A percentile compares a stretch with the other conserved stretches of the same genome.
phyloP scores from a whole-genome alignment of 2,888 invertebrate species.

The Torymus aiolomorphi region DNA sequence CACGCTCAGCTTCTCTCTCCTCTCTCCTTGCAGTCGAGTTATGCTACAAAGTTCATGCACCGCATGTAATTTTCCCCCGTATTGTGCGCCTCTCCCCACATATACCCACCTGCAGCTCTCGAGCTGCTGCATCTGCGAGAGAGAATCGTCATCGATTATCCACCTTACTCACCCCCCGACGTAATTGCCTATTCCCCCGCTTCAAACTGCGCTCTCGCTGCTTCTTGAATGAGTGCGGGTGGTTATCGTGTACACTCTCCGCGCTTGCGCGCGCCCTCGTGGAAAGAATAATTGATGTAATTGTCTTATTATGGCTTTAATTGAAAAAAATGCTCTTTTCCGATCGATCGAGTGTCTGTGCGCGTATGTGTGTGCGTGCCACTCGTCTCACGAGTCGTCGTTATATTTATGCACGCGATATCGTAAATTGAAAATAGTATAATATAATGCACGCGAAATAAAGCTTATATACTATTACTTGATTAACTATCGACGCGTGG shows the following conservation, averaged over 20 bases:
- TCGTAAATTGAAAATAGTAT: background rate
- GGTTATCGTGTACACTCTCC: no score
- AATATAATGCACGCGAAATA: background rate
- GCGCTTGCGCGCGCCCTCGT: background rate
- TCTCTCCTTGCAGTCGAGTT: constrained; percentile 35
- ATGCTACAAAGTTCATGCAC: constrained; percentile 52
- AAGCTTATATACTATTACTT: no score
- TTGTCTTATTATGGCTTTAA: background rate
- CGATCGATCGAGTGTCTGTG: background rate
- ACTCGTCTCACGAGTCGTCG: background rate
- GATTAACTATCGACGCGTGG: no score
- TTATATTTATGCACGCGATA: background rate
- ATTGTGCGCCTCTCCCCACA: constrained; percentile 21
- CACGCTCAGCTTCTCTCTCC: constrained; percentile 52
- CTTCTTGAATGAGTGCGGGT: background rate
- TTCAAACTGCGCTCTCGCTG: background rate
- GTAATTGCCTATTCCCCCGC: constrained; percentile 21
- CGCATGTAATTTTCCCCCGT: constrained; percentile 42
- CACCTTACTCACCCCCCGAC: background rate
- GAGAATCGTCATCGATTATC: constrained; percentile 30
- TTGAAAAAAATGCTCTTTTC: background rate
- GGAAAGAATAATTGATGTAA: no score
- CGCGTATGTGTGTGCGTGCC: background rate
- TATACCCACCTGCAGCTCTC: background rate
- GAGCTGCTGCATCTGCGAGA: constrained; percentile 12